Evolutionary conservation across 1,140 invertebrate genomes (phyloP).

Genomic region (Drosophila hydei): DNA sequence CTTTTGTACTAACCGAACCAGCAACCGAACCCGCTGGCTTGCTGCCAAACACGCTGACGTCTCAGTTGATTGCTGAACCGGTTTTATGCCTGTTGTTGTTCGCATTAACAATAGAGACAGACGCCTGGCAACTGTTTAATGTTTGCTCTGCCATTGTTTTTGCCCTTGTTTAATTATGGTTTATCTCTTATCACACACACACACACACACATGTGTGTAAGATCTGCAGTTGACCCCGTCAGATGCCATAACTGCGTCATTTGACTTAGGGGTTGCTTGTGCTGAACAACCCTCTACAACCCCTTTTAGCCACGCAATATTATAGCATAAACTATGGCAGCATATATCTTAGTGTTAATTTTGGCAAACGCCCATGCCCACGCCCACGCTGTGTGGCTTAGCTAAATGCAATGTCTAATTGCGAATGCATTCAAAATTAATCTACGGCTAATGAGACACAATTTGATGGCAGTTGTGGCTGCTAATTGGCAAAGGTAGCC

Average conservation of each 20-base stretch:
- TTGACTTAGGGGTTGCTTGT: slow-evolving; percentile 23
- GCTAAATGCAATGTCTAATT: slow-evolving; percentile 69
- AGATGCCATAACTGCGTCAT: slow-evolving; percentile 32
- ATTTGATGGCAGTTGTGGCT: slow-evolving; percentile 31
- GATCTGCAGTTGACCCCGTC: slow-evolving; percentile 18
- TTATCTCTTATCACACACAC: slow-evolving; percentile 66
- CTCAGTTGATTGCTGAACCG: slow-evolving; percentile 42
- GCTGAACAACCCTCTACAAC: slow-evolving; percentile 1
- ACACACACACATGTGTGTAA: not conserved
- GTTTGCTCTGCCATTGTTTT: slow-evolving; percentile 16
- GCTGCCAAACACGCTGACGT: slow-evolving; percentile 18
- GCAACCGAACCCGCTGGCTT: not conserved
- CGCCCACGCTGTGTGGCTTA: slow-evolving; percentile 37
- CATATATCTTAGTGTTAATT: not conserved
- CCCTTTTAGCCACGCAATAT: too few relatives aligned
- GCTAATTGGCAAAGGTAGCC: slow-evolving; percentile 57
- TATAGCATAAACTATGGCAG: not conserved
- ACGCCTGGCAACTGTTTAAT: slow-evolving; percentile 38
- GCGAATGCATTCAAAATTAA: slow-evolving; percentile 69
- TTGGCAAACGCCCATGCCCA: slow-evolving; percentile 63
- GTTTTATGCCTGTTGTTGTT: slow-evolving; percentile 34
- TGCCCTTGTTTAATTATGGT: slow-evolving; percentile 62
- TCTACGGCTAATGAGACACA: slow-evolving; percentile 74
- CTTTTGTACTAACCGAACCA: slow-evolving; percentile 31
- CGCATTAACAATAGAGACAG: not conserved